A percentile compares a stretch with the other conserved stretches of the same genome.
phyloP scores from a whole-genome alignment of 2,888 invertebrate species.

The Lepidochrysops patricia region DNA sequence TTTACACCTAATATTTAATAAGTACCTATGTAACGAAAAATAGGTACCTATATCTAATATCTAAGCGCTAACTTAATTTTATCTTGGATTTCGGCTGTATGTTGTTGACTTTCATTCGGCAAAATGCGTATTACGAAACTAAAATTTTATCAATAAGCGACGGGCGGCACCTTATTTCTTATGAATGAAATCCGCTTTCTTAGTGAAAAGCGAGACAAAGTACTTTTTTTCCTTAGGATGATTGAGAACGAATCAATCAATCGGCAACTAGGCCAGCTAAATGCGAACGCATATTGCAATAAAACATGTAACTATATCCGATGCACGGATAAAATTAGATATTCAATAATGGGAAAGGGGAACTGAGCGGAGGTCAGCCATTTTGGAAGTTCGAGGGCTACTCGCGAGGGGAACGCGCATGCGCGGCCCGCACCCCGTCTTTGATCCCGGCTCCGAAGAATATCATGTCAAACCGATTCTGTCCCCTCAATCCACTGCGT shows the following conservation, averaged over 20 bases:
- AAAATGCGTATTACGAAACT: background rate
- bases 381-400: constrained; percentile 60
- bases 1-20: too few relatives aligned
- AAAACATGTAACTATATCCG: constrained; percentile 44
- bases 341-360: constrained; percentile 68
- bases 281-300: constrained; percentile 26
- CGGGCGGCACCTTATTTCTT: background rate
- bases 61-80: too few relatives aligned
- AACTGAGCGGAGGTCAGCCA: constrained; percentile 68
- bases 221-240: background rate
- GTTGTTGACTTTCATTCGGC: background rate
- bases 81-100: background rate
- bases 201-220: background rate
- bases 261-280: background rate
- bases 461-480: constrained; percentile 71
- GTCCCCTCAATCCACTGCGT: constrained; percentile 67
- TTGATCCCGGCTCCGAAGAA: constrained; percentile 61
- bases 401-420: constrained; percentile 63
- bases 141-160: background rate
- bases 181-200: background rate
- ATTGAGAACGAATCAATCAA: background rate
- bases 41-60: too few relatives aligned
- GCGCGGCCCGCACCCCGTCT: constrained; percentile 66
- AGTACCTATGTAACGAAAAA: too few relatives aligned
- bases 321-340: constrained; percentile 71